These are phyloP conservation scores for Dermatemys mawii DNA, from an alignment of 2,113 vertebrate genomes.

Conservation along the genomic window DNA sequence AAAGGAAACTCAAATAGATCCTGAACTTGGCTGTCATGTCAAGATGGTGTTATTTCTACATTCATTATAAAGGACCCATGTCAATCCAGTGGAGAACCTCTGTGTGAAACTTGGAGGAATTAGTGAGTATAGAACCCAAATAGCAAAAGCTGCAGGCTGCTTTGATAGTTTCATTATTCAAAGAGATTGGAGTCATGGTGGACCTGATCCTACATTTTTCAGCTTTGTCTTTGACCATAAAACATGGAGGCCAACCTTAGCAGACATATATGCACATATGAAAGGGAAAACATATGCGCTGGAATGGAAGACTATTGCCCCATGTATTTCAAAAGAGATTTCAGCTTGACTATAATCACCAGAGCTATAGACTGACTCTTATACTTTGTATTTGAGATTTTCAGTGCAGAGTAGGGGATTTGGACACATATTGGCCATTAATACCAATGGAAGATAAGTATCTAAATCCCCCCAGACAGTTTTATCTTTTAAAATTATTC, in stretches of 20 bases:
- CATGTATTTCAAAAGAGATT: background rate
- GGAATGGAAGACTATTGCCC: background rate
- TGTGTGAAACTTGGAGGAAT: too few relatives aligned
- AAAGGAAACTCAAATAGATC: background rate
- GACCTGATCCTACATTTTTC: too few relatives aligned
- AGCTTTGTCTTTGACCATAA: too few relatives aligned
- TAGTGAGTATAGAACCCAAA: too few relatives aligned
- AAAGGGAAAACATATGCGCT: background rate
- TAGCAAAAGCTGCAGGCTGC: too few relatives aligned
- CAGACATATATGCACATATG: background rate
- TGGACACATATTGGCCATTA: background rate
- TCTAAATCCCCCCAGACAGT: background rate
- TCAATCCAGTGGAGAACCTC: too few relatives aligned
- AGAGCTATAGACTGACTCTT: background rate
- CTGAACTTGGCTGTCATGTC: background rate
- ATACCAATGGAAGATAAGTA: conserved; percentile 28
- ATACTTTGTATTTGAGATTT: background rate
- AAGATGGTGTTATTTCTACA: too few relatives aligned
- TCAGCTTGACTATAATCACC: background rate
- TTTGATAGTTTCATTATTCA: too few relatives aligned
- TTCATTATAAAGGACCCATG: too few relatives aligned
- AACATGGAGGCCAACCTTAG: too few relatives aligned
- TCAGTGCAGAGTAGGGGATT: background rate
- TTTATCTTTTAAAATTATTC: conserved; percentile 7
- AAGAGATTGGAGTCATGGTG: too few relatives aligned